A percentile compares a stretch with the other conserved stretches of the same genome.
Evolutionary conservation across 2,888 invertebrate genomes (phyloP).

Genomic region (Biston stratarius): DNA sequence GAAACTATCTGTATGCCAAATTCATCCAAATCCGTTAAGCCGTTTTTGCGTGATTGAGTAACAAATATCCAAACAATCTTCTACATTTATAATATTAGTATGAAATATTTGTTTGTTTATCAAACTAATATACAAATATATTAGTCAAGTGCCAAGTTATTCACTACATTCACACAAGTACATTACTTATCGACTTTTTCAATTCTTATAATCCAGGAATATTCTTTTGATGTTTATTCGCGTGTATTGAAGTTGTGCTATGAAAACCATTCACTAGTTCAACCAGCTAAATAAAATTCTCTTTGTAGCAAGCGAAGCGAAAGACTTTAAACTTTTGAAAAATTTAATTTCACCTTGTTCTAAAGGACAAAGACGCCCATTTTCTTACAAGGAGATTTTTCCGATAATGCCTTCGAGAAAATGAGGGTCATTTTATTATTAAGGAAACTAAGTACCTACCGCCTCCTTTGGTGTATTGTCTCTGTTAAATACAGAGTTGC

Average conservation of each 20-base stretch:
- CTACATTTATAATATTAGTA: too few relatives aligned
- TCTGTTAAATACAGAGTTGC: background rate
- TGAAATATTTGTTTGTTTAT: too few relatives aligned
- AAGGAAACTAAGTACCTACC: constrained; percentile 19
- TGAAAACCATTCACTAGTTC: constrained; percentile 8
- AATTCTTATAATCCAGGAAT: too few relatives aligned
- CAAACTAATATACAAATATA: too few relatives aligned
- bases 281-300: constrained; percentile 1
- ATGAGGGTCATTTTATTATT: constrained; percentile 25
- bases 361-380: constrained; percentile 27
- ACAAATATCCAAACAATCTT: too few relatives aligned
- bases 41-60: too few relatives aligned
- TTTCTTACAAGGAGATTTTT: constrained; percentile 29
- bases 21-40: too few relatives aligned
- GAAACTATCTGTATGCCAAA: too few relatives aligned
- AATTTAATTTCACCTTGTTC: constrained; percentile 33
- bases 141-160: too few relatives aligned
- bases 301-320: constrained; percentile 16
- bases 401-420: constrained; percentile 28
- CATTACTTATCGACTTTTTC: too few relatives aligned
- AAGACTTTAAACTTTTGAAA: constrained; percentile 28
- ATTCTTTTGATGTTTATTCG: background rate
- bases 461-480: constrained; percentile 1
- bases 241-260: background rate
- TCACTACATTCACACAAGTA: too few relatives aligned